Evolutionary conservation across 2,797 vertebrate genomes (phyloP).

Genomic region (Gastrophryne carolinensis): DNA sequence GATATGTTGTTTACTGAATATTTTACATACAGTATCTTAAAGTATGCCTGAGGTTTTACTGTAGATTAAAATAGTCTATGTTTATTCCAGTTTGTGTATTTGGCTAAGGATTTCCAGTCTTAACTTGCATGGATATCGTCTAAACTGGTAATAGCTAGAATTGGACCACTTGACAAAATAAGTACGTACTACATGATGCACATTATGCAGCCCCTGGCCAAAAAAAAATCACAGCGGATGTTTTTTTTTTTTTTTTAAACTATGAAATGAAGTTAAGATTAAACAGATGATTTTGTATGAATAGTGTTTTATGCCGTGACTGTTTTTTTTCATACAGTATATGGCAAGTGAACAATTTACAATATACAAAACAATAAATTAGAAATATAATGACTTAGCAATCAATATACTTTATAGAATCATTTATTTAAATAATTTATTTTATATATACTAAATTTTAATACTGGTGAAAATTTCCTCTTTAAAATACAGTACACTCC

Average conservation of each 20-base stretch:
- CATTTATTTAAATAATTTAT: neutral
- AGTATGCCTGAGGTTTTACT: no score
- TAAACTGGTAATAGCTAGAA: neutral
- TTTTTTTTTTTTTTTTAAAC: neutral
- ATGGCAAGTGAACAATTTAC: neutral
- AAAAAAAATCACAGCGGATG: neutral
- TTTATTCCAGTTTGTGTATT: neutral
- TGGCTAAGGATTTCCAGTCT: neutral
- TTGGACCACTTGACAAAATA: neutral
- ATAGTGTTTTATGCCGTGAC: neutral
- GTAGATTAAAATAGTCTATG: neutral
- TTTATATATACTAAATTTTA: neutral
- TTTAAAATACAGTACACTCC: neutral
- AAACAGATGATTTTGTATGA: neutral
- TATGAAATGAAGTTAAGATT: neutral
- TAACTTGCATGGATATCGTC: neutral
- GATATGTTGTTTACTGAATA: conserved; percentile 17
- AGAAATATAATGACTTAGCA: neutral
- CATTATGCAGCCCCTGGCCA: neutral
- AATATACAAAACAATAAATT: neutral
- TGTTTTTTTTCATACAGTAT: neutral
- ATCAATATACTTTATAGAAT: neutral
- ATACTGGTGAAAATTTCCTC: neutral
- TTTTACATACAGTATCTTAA: neutral
- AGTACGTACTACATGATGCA: neutral